Evolutionary conservation across 2,797 vertebrate species (phyloP).

Genomic region (Coilia nasus): DNA sequence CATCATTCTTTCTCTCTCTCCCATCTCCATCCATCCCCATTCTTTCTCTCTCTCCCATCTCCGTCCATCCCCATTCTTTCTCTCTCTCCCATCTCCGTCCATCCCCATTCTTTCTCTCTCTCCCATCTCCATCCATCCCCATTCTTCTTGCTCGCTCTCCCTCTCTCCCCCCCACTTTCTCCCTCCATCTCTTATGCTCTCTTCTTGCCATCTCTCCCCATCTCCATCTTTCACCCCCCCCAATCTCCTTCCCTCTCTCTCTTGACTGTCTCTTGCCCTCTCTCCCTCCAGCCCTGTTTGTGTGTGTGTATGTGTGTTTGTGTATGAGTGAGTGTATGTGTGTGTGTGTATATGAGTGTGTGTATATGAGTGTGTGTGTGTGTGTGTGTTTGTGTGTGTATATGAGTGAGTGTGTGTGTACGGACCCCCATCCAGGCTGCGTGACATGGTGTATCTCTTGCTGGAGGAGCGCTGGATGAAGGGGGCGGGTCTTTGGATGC

Average conservation of each 20-base stretch:
- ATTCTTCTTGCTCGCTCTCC: background rate
- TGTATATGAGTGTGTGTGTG: background rate
- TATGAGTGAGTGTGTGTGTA: background rate
- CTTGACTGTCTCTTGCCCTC: too few species aligned
- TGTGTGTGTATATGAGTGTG: too few species aligned
- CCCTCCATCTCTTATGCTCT: too few species aligned
- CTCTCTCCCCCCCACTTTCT: background rate
- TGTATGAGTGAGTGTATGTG: background rate
- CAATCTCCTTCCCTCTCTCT: background rate
- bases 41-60: background rate
- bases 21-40: too few species aligned
- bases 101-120: too few species aligned
- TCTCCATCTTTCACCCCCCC: background rate
- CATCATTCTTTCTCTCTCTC: too few species aligned
- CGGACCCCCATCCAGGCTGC: conserved; percentile 94
- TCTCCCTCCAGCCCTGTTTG: background rate
- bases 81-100: too few species aligned
- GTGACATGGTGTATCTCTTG: conserved; percentile 95
- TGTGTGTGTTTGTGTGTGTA: background rate
- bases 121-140: too few species aligned
- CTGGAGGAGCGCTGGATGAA: conserved; percentile 92
- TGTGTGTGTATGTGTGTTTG: background rate
- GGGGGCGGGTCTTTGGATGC: conserved; percentile 91
- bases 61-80: too few species aligned
- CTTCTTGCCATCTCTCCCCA: background rate